These are phyloP conservation scores for Mormyrus hasselquistii DNA, from an alignment of 2,797 vertebrate genomes.

Conservation along the genomic window DNA sequence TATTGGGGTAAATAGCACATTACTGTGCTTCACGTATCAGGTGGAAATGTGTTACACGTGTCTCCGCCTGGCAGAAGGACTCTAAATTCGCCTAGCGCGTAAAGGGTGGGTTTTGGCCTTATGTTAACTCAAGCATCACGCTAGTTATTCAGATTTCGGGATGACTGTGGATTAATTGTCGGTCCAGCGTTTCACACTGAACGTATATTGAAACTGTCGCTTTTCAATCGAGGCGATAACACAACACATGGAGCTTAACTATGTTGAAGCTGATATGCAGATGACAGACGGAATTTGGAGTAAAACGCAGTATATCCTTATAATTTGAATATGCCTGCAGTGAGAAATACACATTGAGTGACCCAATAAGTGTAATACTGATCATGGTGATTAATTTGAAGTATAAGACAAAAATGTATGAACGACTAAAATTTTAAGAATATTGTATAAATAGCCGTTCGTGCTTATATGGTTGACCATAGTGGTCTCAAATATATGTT, in stretches of 20 bases:
- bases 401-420: neutral
- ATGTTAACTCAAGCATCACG: slow-evolving; percentile 37
- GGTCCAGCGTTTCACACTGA: slow-evolving; percentile 37
- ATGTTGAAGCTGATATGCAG: neutral
- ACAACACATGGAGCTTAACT: neutral
- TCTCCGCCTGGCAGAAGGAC: neutral
- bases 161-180: slow-evolving; percentile 28
- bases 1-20: neutral
- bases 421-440: neutral
- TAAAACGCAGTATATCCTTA: neutral
- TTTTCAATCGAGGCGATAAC: neutral
- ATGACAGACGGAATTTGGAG: neutral
- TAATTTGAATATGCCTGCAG: neutral
- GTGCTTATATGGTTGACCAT: neutral
- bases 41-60: slow-evolving; percentile 8
- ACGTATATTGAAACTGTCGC: neutral
- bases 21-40: slow-evolving; percentile 26
- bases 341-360: neutral
- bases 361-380: neutral
- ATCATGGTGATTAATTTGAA: neutral
- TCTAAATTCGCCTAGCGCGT: slow-evolving; percentile 40
- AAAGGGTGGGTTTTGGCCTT: slow-evolving; percentile 50
- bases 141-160: neutral
- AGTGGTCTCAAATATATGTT: neutral
- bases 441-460: neutral